phyloP scores from a whole-genome alignment of 2,113 vertebrate genomes.

The Chlorodrepanis virens region DNA sequence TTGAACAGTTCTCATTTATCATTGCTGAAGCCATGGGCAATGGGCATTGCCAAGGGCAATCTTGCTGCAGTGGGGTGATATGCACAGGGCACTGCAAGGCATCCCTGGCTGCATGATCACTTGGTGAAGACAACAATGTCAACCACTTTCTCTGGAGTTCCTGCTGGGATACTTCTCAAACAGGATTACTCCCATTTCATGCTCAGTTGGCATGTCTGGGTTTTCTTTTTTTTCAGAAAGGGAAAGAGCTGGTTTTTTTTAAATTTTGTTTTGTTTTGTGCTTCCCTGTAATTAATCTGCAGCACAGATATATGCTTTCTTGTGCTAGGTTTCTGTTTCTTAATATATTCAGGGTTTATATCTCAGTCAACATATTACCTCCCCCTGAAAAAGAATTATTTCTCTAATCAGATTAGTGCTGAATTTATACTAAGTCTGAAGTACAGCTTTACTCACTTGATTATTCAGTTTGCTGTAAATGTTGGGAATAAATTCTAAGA shows the following conservation, averaged over 20 bases:
- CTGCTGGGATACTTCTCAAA: background rate
- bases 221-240: background rate
- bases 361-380: constrained; percentile 51
- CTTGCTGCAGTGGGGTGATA: fast-evolving
- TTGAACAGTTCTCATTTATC: background rate
- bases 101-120: fast-evolving
- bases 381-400: constrained; percentile 60
- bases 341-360: constrained; percentile 39
- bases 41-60: background rate
- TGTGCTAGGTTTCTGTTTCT: background rate
- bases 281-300: constrained; percentile 21
- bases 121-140: background rate
- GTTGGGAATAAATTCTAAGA: constrained; percentile 56
- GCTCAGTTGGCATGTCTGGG: background rate
- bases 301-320: background rate
- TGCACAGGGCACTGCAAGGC: background rate
- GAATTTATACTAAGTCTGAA: constrained; percentile 61
- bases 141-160: background rate
- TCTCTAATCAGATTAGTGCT: constrained; percentile 65
- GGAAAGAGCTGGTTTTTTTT: background rate
- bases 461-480: constrained; percentile 65
- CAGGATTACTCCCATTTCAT: background rate
- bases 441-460: constrained; percentile 58
- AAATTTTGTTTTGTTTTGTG: background rate
- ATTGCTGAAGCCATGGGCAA: background rate